phyloP scores from a whole-genome alignment of 2,797 vertebrate genomes.

The Ptychadena robeensis region DNA sequence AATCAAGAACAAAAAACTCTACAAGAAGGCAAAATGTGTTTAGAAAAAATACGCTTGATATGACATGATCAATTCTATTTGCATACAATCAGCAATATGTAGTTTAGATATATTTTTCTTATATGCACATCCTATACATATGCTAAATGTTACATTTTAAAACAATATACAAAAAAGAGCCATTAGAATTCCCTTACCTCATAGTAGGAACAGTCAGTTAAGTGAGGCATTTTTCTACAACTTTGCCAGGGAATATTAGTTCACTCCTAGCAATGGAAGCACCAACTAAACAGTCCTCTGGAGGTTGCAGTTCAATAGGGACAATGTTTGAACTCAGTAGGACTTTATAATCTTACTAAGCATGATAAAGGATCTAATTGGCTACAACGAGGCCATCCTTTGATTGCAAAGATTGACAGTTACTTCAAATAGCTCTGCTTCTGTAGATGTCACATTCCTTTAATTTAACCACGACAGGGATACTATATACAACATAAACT shows the following conservation, averaged over 20 bases:
- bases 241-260: conserved; percentile 50
- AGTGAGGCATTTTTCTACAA: conserved; percentile 80
- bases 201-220: conserved; percentile 82
- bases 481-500: conserved; percentile 72
- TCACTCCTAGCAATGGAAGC: conserved; percentile 64
- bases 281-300: conserved; percentile 65
- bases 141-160: neutral
- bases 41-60: too few species aligned
- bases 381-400: conserved; percentile 77
- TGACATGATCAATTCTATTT: neutral
- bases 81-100: neutral
- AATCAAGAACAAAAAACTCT: neutral
- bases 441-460: conserved; percentile 80
- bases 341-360: conserved; percentile 76
- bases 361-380: conserved; percentile 83
- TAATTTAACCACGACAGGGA: conserved; percentile 83
- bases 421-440: conserved; percentile 79
- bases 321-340: conserved; percentile 65
- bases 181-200: conserved; percentile 73
- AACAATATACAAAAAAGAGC: neutral
- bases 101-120: neutral
- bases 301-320: conserved; percentile 63
- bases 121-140: neutral
- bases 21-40: neutral
- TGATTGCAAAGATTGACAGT: conserved; percentile 78